Evolutionary conservation across 2,888 invertebrate species (phyloP).

Genomic region (Drosophila lacicola): DNA sequence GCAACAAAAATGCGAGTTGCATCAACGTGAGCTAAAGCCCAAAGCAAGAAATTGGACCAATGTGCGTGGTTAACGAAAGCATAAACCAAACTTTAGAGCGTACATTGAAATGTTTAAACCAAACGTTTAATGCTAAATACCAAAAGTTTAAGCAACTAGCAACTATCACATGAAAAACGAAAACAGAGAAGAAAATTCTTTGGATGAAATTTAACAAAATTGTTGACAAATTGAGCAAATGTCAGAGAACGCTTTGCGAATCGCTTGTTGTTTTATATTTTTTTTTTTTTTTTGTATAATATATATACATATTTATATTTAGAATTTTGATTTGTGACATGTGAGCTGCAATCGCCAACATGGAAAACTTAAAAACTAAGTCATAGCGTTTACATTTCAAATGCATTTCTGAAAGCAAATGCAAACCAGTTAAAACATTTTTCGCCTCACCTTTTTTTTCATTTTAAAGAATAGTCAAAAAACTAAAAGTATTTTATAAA

Average conservation of each 20-base stretch:
- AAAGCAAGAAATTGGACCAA: conserved; percentile 53
- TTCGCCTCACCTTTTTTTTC: neutral
- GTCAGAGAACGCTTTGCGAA: conserved; percentile 20
- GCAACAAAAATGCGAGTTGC: conserved; percentile 24
- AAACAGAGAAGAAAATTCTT: conserved; percentile 7
- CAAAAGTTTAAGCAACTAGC: conserved; percentile 33
- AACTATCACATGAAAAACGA: conserved; percentile 11
- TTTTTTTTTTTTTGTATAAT: conserved; percentile 8
- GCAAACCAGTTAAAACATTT: conserved; percentile 24
- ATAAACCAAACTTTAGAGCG: conserved; percentile 31
- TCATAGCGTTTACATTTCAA: conserved; percentile 63
- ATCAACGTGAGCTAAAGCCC: conserved; percentile 41
- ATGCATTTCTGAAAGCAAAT: conserved; percentile 18
- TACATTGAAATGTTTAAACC: conserved; percentile 34
- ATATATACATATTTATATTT: conserved; percentile 4
- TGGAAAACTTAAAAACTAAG: conserved; percentile 70
- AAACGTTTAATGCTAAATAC: conserved; percentile 46
- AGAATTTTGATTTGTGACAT: conserved; percentile 27
- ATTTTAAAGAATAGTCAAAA: conserved; percentile 7
- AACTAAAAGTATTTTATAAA: conserved; percentile 32
- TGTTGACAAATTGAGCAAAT: conserved; percentile 18
- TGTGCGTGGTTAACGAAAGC: conserved; percentile 28
- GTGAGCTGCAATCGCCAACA: conserved; percentile 22
- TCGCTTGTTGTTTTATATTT: conserved; percentile 34
- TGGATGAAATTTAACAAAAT: conserved; percentile 12